These are phyloP conservation scores for Rachycentron canadum DNA, from an alignment of 2,797 vertebrate genomes.

Conservation along the genomic window DNA sequence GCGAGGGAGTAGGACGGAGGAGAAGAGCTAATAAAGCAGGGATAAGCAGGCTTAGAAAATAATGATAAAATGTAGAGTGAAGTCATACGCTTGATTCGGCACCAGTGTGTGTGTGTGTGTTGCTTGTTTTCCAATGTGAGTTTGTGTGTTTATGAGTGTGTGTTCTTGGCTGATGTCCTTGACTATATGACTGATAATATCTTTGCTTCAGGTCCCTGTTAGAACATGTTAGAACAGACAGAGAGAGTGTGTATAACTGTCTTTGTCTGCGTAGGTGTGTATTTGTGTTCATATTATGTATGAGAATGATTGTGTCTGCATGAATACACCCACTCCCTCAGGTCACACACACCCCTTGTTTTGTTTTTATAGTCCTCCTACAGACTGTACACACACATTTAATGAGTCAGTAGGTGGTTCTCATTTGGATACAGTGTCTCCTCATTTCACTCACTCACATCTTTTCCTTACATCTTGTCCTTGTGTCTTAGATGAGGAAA, in stretches of 20 bases:
- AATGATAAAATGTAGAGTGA: slow-evolving; percentile 65
- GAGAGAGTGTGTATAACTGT: slow-evolving; percentile 18
- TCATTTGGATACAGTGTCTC: not conserved
- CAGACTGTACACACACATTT: slow-evolving; percentile 2
- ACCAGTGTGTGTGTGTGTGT: slow-evolving; percentile 7
- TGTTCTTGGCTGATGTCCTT: slow-evolving; percentile 69
- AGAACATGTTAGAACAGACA: slow-evolving; percentile 24
- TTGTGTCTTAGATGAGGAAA: not conserved
- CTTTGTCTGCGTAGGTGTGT: not conserved
- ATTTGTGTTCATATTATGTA: slow-evolving; percentile 26
- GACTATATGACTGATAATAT: slow-evolving; percentile 68
- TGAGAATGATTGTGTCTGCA: slow-evolving; percentile 41
- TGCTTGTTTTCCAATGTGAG: slow-evolving; percentile 23
- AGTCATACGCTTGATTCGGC: slow-evolving; percentile 54
- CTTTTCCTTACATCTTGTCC: not conserved
- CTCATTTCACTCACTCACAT: not conserved
- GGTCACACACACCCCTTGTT: slow-evolving; percentile 37
- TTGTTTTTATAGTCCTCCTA: slow-evolving; percentile 34
- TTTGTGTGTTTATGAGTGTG: slow-evolving; percentile 40
- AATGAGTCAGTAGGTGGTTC: not conserved
- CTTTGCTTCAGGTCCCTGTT: slow-evolving; percentile 52
- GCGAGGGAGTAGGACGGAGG: slow-evolving; percentile 31
- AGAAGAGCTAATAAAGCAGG: slow-evolving; percentile 62
- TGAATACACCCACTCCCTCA: slow-evolving; percentile 41
- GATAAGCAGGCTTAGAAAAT: slow-evolving; percentile 65